Conservation (phyloP, 2,113 vertebrate species). For the Etheostoma spectabile region DNA sequence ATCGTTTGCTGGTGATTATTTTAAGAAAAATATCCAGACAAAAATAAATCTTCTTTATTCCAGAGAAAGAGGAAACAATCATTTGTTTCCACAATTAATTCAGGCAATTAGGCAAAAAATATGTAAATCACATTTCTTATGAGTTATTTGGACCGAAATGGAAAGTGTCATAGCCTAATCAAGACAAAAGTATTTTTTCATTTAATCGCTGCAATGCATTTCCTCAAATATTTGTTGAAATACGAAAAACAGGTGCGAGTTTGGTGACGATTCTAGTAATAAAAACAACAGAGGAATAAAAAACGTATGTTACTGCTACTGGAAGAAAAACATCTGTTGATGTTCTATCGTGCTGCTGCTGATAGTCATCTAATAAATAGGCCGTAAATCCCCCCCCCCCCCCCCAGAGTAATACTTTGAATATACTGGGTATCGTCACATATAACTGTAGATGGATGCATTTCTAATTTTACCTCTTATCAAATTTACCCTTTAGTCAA, state of each 20-base stretch:
- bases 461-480: background rate
- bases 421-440: background rate
- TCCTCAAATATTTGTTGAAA: background rate
- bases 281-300: background rate
- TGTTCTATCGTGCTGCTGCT: background rate
- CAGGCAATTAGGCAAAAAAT: background rate
- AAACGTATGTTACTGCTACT: background rate
- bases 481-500: conserved; percentile 1
- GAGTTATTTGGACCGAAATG: background rate
- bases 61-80: background rate
- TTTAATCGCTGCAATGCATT: background rate
- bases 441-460: background rate
- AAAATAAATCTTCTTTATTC: background rate
- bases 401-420: background rate
- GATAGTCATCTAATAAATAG: conserved; percentile 1
- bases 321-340: background rate
- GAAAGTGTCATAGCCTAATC: background rate
- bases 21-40: background rate
- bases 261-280: background rate
- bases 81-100: background rate
- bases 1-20: background rate
- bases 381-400: background rate
- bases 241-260: background rate
- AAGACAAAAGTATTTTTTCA: background rate
- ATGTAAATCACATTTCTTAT: background rate